Conservation (phyloP, 2,888 invertebrate species). For the Trilocha varians region DNA sequence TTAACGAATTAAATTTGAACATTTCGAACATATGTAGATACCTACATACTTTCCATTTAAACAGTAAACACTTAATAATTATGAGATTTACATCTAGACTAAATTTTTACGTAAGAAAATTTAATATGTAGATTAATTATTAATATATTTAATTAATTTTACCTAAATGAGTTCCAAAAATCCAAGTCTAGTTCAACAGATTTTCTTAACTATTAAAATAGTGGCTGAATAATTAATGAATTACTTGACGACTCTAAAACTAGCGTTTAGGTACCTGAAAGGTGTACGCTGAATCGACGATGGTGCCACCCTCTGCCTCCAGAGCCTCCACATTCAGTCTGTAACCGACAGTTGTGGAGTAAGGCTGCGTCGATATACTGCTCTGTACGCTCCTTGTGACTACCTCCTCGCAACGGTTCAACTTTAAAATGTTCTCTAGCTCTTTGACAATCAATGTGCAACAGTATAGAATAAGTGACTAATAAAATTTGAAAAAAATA, state of each 20-base stretch:
- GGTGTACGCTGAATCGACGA: slow-evolving; percentile 25
- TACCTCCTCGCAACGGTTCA: slow-evolving; percentile 31
- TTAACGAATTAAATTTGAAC: no score
- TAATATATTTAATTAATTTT: no score
- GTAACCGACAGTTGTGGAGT: slow-evolving; percentile 27
- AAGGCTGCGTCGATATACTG: slow-evolving; percentile 22
- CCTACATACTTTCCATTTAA: no score
- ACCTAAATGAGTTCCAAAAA: no score
- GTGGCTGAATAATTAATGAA: slow-evolving; percentile 23
- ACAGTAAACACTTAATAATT: no score
- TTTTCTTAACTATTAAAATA: slow-evolving; percentile 8
- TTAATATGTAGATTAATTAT: no score
- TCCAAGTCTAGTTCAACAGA: background rate
- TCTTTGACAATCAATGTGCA: slow-evolving; percentile 25
- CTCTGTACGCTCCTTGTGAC: slow-evolving; percentile 18
- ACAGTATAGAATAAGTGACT: slow-evolving; percentile 37
- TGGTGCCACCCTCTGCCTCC: slow-evolving; percentile 21
- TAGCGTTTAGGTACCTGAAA: slow-evolving; percentile 32
- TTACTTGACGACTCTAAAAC: slow-evolving; percentile 19
- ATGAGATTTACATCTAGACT: no score
- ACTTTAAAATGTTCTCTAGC: slow-evolving; percentile 45
- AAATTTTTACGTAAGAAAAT: no score
- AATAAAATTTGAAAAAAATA: slow-evolving; percentile 33
- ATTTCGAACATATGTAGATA: no score
- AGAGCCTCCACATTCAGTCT: slow-evolving; percentile 32